These are phyloP conservation scores for Gallinago stenura DNA, from an alignment of 2,797 vertebrate species.

Conservation along the genomic window DNA sequence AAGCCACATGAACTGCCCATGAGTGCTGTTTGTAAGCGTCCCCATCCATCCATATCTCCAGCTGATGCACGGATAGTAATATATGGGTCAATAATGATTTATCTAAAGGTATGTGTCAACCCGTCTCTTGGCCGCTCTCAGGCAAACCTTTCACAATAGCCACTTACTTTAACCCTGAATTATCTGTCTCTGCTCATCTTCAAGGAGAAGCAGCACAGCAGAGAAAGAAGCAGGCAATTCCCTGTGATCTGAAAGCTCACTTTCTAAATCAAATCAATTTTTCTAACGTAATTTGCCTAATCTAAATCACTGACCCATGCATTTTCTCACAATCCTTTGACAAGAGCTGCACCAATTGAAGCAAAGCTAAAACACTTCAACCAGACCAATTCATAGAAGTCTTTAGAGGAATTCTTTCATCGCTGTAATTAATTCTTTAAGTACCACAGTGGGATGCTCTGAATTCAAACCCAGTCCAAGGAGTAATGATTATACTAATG, in stretches of 20 bases:
- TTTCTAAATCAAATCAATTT: slow-evolving; percentile 68
- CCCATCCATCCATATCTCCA: accelerated
- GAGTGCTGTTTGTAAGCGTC: neutral
- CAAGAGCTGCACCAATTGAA: slow-evolving; percentile 57
- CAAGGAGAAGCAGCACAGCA: neutral
- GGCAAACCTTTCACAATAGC: slow-evolving; percentile 16
- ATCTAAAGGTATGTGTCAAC: neutral
- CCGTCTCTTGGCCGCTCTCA: neutral
- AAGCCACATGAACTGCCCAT: neutral
- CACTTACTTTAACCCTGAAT: slow-evolving; percentile 45
- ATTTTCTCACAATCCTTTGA: slow-evolving; percentile 31
- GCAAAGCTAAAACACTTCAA: slow-evolving; percentile 67
- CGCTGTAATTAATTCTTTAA: slow-evolving; percentile 73
- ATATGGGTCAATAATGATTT: slow-evolving; percentile 8
- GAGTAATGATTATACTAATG: slow-evolving; percentile 75
- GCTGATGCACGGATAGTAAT: neutral
- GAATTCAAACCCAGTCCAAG: slow-evolving; percentile 66
- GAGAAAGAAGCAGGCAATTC: slow-evolving; percentile 43
- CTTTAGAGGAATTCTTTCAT: slow-evolving; percentile 71
- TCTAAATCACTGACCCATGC: slow-evolving; percentile 58
- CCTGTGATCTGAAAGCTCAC: slow-evolving; percentile 36
- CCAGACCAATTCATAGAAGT: slow-evolving; percentile 54
- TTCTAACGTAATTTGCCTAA: slow-evolving; percentile 60
- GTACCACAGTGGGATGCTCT: slow-evolving; percentile 67
- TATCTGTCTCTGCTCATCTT: slow-evolving; percentile 32